Evolutionary conservation across 1,140 invertebrate genomes (phyloP).

Genomic region (Neotoxoptera formosana): DNA sequence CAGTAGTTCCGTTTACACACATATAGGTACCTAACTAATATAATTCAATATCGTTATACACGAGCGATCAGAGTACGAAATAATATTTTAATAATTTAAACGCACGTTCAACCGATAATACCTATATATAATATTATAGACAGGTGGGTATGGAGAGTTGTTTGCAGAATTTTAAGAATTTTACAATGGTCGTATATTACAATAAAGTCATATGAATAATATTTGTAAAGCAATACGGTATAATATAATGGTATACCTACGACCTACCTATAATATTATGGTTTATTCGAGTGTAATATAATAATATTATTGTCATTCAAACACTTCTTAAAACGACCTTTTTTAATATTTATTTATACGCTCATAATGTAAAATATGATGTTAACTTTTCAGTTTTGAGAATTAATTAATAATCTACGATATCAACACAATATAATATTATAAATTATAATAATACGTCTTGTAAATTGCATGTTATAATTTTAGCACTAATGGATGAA

Average conservation of each 20-base stretch:
- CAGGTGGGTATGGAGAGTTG: background rate
- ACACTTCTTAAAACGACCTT: background rate
- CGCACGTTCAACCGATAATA: background rate
- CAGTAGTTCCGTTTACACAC: background rate
- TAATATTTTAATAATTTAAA: background rate
- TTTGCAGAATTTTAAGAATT: no score
- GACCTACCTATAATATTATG: background rate
- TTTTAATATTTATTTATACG: background rate
- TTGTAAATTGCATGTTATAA: background rate
- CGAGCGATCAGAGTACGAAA: background rate
- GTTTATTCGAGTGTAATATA: background rate
- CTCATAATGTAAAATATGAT: no score
- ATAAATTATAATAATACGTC: background rate
- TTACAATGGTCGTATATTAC: background rate
- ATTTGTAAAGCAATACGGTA: background rate
- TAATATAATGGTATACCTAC: background rate
- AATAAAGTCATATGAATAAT: background rate
- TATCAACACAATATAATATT: background rate
- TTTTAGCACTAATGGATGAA: background rate
- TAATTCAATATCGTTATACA: background rate
- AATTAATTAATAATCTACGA: background rate
- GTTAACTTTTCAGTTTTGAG: background rate
- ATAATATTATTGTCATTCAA: background rate
- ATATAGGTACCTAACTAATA: background rate
- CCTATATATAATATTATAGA: background rate